A percentile compares a stretch with the other conserved stretches of the same genome.
Evolutionary conservation across 2,888 invertebrate species (phyloP).

Genomic region (Plebejus anna): DNA sequence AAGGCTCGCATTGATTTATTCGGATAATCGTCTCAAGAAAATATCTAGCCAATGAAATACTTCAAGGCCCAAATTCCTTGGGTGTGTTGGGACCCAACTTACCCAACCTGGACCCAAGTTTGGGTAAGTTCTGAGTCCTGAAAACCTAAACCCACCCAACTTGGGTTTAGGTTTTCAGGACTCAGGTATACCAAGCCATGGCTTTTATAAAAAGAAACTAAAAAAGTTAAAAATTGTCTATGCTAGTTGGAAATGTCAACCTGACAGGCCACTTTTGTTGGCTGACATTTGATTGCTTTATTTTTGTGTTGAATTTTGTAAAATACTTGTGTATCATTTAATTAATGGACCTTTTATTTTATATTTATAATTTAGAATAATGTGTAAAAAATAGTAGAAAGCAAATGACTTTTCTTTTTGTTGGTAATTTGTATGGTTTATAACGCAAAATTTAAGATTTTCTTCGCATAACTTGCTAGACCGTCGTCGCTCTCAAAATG

Average conservation of each 20-base stretch:
- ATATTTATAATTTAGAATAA: neutral
- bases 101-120: too few relatives aligned
- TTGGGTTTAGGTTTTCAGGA: too few relatives aligned
- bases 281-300: slow-evolving; percentile 6
- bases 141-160: too few relatives aligned
- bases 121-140: too few relatives aligned
- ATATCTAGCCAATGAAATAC: too few relatives aligned
- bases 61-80: too few relatives aligned
- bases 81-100: too few relatives aligned
- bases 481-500: slow-evolving; percentile 55
- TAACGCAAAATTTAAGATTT: neutral
- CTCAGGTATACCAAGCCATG: too few relatives aligned
- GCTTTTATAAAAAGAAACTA: too few relatives aligned
- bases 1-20: too few relatives aligned
- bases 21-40: too few relatives aligned
- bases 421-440: neutral
- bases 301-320: slow-evolving; percentile 21
- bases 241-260: neutral
- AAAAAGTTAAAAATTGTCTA: neutral
- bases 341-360: neutral
- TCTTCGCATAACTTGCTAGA: neutral
- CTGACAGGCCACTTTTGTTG: neutral
- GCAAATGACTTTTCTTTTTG: neutral
- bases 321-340: neutral
- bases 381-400: slow-evolving; percentile 16